Base-by-base conservation (phyloP, 2,888 invertebrate genomes). In the Metacarcinus magister region DNA sequence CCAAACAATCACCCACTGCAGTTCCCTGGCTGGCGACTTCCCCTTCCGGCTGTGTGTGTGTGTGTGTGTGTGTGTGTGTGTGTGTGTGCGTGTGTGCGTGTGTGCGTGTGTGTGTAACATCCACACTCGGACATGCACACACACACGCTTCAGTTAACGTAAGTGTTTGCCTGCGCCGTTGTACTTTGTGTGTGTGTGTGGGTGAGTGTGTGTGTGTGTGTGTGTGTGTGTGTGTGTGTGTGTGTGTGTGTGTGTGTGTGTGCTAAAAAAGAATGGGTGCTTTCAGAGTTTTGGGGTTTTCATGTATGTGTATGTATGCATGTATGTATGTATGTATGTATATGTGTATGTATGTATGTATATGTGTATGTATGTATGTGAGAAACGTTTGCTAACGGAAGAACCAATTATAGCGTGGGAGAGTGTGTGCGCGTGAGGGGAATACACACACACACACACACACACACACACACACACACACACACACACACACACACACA, bases 391-490 rank as follows among this genome's bases (percentile, higher is more conserved):
- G 32, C 8, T 82, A 82, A 82, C 82, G 82, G 82, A 82, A 28
- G 82, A 32, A 82, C 32, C 82, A 32, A 82, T 82, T 32, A 82
- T 82, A 82, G 32, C 28, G 82, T 82, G 82, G 82, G 82, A 82
- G n/a, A 67, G 5, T 16, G 23, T 67, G 67, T 67, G 67, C 67
- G 48, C 13, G 67, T 23, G 67, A n/a, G 67, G 5, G 0, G 5
- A 5, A 32, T 8, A 82, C 82, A 82, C 82, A 82, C 82, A 82
- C 82, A 82, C 82, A 82, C 82, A 82, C 82, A 82, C 82, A 82
- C 82, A 82, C 82, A 82, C 82, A 82, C 82, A 82, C 82, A 82
- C 82, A 82, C 82, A 82, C 82, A 82, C 82, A 82, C 82, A 82
- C 82, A 82, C 82, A 82, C 82, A 32, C 32, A 32, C 82, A 32